Evolutionary conservation across 2,113 vertebrate genomes (phyloP).

Genomic region (Austrofundulus limnaeus): DNA sequence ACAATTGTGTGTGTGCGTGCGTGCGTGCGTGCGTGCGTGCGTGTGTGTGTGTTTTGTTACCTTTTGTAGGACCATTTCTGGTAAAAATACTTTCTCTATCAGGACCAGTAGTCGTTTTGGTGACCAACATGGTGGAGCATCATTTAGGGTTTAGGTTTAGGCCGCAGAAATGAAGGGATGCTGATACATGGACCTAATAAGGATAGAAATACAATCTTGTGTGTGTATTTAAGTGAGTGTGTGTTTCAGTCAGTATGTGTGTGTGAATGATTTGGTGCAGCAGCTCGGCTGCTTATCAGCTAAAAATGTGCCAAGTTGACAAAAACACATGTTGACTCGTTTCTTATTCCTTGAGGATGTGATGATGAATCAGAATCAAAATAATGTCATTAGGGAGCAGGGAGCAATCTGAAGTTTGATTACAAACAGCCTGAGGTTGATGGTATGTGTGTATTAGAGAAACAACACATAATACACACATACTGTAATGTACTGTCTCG

Average conservation of each 20-base stretch:
- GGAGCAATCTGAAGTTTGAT: conserved; percentile 46
- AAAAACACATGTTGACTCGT: conserved; percentile 41
- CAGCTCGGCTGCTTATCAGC: conserved; percentile 29
- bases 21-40: neutral
- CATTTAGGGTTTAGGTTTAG: too few relatives aligned
- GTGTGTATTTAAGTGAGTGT: neutral
- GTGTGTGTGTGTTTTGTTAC: neutral
- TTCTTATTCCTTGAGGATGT: conserved; percentile 41
- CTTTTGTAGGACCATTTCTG: too few relatives aligned
- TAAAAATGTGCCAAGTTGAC: conserved; percentile 53
- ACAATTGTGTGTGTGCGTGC: neutral
- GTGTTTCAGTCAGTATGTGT: neutral
- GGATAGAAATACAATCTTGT: too few relatives aligned
- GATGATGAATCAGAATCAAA: conserved; percentile 49
- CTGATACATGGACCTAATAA: too few relatives aligned
- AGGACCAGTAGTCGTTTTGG: too few relatives aligned
- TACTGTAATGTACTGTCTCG: neutral
- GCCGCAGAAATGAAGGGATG: too few relatives aligned
- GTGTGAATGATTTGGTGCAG: neutral
- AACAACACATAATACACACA: neutral
- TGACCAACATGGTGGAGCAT: too few relatives aligned
- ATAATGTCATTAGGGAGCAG: conserved; percentile 47
- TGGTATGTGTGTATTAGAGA: conserved; percentile 13
- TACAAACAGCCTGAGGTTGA: conserved; percentile 33
- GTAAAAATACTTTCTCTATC: too few relatives aligned